Evolutionary conservation across 2,888 invertebrate species (phyloP).

Genomic region (Unio delphinus): DNA sequence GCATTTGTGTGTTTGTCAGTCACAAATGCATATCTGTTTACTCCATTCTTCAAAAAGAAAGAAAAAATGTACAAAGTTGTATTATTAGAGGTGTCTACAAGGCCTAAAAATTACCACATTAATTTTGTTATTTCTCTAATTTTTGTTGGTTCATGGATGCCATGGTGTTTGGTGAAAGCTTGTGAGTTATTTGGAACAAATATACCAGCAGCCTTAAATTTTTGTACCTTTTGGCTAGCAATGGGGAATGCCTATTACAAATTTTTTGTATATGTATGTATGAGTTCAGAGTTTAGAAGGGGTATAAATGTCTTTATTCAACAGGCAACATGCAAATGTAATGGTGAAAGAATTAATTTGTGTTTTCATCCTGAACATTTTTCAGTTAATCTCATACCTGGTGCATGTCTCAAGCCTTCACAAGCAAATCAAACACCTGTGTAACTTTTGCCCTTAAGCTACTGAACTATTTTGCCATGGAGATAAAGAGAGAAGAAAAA

Average conservation of each 20-base stretch:
- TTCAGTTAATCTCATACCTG: no score
- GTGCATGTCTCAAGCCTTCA: no score
- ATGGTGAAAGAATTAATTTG: no score
- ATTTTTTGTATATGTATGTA: slow-evolving; percentile 87
- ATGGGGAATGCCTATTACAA: slow-evolving; percentile 97
- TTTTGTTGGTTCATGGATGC: slow-evolving; percentile 95
- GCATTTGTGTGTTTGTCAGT: slow-evolving; percentile 94
- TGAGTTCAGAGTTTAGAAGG: slow-evolving; percentile 93
- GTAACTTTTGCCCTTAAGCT: no score
- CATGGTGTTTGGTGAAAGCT: slow-evolving; percentile 86
- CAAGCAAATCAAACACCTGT: no score
- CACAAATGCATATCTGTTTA: slow-evolving; percentile 95
- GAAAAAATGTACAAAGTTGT: slow-evolving; percentile 58
- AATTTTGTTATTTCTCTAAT: slow-evolving; percentile 91
- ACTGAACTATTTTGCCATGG: no score
- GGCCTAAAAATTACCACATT: slow-evolving; percentile 83
- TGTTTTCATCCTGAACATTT: no score
- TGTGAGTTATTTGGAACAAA: slow-evolving; percentile 76
- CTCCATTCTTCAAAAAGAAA: slow-evolving; percentile 87
- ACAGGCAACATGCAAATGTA: not conserved
- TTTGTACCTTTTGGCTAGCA: slow-evolving; percentile 94
- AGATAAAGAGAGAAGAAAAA: no score
- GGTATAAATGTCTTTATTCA: slow-evolving; percentile 75
- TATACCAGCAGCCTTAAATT: slow-evolving; percentile 83
- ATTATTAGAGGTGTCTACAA: slow-evolving; percentile 52